Conservation (phyloP, 2,113 vertebrate genomes). For the Silurus glanis region DNA sequence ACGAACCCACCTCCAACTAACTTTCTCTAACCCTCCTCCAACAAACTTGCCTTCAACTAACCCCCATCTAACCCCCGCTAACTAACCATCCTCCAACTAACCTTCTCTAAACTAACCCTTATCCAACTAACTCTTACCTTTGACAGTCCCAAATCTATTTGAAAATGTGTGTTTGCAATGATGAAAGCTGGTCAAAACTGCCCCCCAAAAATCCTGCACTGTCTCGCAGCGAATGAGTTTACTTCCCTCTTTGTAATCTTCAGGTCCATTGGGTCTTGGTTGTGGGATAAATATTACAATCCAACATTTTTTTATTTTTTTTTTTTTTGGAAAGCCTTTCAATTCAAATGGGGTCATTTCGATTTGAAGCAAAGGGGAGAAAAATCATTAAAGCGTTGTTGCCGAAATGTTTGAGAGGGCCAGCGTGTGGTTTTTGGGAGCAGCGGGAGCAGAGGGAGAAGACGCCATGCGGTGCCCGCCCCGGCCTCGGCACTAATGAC, state of each 20-base stretch:
- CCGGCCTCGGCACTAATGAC: conserved; percentile 75
- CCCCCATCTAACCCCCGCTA: neutral
- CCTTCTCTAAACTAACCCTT: too few relatives aligned
- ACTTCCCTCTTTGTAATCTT: neutral
- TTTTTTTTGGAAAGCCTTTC: too few relatives aligned
- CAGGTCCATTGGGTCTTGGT: neutral
- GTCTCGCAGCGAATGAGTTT: too few relatives aligned
- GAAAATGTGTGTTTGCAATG: too few relatives aligned
- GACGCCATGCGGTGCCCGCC: conserved; percentile 34
- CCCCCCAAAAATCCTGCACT: neutral
- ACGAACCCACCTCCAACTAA: too few relatives aligned
- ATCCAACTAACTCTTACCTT: too few relatives aligned
- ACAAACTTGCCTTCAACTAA: neutral
- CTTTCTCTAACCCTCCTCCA: too few relatives aligned
- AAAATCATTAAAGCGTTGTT: neutral
- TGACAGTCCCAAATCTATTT: too few relatives aligned
- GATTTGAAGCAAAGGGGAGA: neutral
- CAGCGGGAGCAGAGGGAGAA: conserved; percentile 29
- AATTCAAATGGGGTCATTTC: conserved; percentile 14
- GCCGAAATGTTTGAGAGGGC: conserved; percentile 6
- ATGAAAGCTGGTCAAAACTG: neutral
- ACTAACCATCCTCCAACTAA: too few relatives aligned
- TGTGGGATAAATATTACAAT: neutral
- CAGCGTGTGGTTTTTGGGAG: conserved; percentile 29
- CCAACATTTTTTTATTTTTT: neutral